A percentile compares a stretch with the other conserved stretches of the same genome.
phyloP scores from a whole-genome alignment of 2,888 invertebrate genomes.

The Micoletzkya japonica region DNA sequence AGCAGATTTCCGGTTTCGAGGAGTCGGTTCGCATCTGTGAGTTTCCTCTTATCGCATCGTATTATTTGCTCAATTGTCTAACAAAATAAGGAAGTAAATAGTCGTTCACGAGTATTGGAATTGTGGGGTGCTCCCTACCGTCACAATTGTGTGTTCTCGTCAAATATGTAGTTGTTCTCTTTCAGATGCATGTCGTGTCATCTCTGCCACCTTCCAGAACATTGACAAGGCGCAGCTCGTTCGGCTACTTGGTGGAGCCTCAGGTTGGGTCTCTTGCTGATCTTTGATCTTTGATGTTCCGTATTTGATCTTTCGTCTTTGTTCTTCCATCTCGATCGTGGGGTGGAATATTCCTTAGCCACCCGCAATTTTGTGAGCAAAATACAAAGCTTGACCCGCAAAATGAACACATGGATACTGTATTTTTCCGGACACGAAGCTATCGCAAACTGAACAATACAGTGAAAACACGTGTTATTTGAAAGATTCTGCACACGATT shows the following conservation, averaged over 20 bases:
- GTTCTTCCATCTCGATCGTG: neutral
- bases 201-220: constrained; percentile 93
- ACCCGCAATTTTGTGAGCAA: too few species aligned
- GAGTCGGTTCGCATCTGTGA: constrained; percentile 58
- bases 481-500: too few species aligned
- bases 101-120: neutral
- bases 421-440: too few species aligned
- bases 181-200: constrained; percentile 86
- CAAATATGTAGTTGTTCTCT: constrained; percentile 28
- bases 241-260: constrained; percentile 84
- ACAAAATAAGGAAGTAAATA: neutral
- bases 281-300: neutral
- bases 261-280: constrained; percentile 76
- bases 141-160: neutral
- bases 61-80: neutral
- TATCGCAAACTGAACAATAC: too few species aligned
- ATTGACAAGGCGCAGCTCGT: constrained; percentile 81
- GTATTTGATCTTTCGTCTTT: constrained; percentile 3
- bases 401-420: too few species aligned
- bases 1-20: constrained; percentile 57
- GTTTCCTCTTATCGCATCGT: constrained; percentile 29
- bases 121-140: too few species aligned
- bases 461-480: too few species aligned
- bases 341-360: neutral
- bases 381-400: too few species aligned